Base-by-base conservation (phyloP, 64 coral and sea anemone species). In the Hydrozoanthus tunicans region DNA sequence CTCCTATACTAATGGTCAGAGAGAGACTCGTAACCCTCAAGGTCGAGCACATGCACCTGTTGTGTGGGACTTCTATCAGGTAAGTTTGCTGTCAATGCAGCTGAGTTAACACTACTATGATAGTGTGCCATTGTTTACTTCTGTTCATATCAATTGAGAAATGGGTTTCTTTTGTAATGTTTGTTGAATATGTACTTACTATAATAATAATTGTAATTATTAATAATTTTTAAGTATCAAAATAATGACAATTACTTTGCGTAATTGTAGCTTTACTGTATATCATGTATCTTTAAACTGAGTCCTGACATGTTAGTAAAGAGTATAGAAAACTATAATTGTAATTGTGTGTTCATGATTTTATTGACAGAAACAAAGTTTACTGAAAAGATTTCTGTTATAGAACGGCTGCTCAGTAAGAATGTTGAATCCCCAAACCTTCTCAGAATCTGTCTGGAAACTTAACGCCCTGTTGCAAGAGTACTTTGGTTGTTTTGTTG, bases 401-500 rank as follows among this genome's bases (percentile, higher is more conserved):
- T 79, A 99, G 97, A 99, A 99, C 95, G 94, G 92, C 24, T 99
- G 97, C 66, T 99, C 97, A 53, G 92, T 99, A 5, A 81, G 97
- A 66, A 77, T 99, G 17, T 80, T 99, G 3, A 99, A 99, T 79
- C 97, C 97, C 56, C 97, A 99, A 90, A 77, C 97, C 59, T 99
- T 95, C 74, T 95, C 91, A 17, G 90, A 92, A 6, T 90, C 96
- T 1, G 94, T 98, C 13, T 98, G 96, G 96, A 98, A 93, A 86
- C 81, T 98, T 5, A 92, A 94, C 23, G 94, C 96, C 26, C 79
- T 93, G 9, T 78, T 98, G 64, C 96, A 98, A 63, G 94, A 98
- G 64, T 95, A 98, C 64, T 98, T 98, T 95, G 96, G 96, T 59
- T 98, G 94, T 52, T 92, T 98, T 91, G 96, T 98, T 17, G 96